These are phyloP conservation scores for Gallinago paraguaiae DNA, from an alignment of 2,113 vertebrate species.

Conservation along the genomic window DNA sequence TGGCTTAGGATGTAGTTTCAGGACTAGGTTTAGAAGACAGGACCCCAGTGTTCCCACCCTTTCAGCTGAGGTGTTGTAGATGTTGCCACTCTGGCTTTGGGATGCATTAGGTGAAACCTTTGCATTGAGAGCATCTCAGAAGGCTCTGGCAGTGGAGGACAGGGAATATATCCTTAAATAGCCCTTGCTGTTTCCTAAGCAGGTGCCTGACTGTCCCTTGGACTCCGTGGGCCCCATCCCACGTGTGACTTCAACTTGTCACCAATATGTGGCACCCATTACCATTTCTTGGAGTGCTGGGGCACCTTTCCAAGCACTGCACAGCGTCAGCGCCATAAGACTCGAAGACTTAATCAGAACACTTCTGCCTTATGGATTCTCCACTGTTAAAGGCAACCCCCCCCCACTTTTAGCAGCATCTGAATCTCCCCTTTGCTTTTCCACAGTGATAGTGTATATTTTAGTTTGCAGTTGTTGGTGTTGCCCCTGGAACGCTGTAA, in stretches of 20 bases:
- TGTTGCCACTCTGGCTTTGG: not conserved
- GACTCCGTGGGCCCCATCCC: not conserved
- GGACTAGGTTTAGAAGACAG: not conserved
- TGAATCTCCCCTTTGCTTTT: not conserved
- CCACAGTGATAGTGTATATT: not conserved
- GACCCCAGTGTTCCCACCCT: not conserved
- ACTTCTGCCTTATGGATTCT: not conserved
- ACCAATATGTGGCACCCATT: not conserved
- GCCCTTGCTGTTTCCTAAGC: not conserved
- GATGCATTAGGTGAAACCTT: not conserved
- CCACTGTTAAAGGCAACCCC: not conserved
- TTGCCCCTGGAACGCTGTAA: not conserved
- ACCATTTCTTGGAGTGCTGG: not conserved
- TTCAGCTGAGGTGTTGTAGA: not conserved
- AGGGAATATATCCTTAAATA: not conserved
- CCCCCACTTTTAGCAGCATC: not conserved
- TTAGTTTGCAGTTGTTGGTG: not conserved
- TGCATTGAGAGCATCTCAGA: accelerated
- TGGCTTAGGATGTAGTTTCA: not conserved
- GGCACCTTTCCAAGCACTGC: not conserved
- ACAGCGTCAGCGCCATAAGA: not conserved
- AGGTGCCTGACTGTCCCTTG: not conserved
- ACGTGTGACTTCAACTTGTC: not conserved
- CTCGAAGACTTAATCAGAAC: not conserved
- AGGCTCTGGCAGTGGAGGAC: not conserved